phyloP scores from a whole-genome alignment of 2,113 vertebrate genomes.

The Sinocyclocheilus rhinocerous region DNA sequence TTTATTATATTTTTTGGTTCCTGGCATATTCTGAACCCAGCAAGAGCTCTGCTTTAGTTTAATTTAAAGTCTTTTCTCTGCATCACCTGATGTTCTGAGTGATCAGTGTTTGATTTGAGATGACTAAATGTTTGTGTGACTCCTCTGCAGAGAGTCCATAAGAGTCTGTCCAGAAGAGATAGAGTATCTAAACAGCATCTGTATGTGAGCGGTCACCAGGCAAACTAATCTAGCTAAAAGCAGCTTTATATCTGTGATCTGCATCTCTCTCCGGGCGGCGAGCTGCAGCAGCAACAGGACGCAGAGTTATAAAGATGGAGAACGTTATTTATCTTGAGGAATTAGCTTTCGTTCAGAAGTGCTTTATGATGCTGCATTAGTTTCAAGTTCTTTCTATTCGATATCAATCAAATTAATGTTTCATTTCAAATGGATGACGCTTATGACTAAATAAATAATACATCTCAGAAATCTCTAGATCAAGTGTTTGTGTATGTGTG shows the following conservation, averaged over 20 bases:
- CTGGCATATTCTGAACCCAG: neutral
- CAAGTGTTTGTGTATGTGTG: constrained; percentile 48
- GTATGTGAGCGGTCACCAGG: constrained; percentile 11
- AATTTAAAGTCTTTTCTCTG: neutral
- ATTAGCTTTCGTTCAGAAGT: constrained; percentile 30
- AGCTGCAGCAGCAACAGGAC: constrained; percentile 27
- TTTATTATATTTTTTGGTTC: neutral
- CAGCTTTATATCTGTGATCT: constrained; percentile 61
- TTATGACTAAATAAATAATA: constrained; percentile 16
- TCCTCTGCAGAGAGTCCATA: constrained; percentile 1
- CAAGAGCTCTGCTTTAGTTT: neutral
- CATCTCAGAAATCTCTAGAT: neutral
- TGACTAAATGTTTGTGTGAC: neutral
- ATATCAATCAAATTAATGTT: constrained; percentile 56
- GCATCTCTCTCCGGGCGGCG: constrained; percentile 62
- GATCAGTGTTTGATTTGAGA: neutral
- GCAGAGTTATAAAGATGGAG: constrained; percentile 56
- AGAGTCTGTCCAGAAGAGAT: constrained; percentile 11
- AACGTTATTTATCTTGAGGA: constrained; percentile 4
- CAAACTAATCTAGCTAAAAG: constrained; percentile 72
- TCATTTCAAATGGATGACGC: constrained; percentile 36
- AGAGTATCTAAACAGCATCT: constrained; percentile 48
- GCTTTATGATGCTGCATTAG: constrained; percentile 63
- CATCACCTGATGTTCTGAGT: neutral
- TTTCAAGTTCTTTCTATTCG: constrained; percentile 22